These are phyloP conservation scores for Atlantisia rogersi DNA, from an alignment of 2,113 vertebrate species.

Conservation along the genomic window DNA sequence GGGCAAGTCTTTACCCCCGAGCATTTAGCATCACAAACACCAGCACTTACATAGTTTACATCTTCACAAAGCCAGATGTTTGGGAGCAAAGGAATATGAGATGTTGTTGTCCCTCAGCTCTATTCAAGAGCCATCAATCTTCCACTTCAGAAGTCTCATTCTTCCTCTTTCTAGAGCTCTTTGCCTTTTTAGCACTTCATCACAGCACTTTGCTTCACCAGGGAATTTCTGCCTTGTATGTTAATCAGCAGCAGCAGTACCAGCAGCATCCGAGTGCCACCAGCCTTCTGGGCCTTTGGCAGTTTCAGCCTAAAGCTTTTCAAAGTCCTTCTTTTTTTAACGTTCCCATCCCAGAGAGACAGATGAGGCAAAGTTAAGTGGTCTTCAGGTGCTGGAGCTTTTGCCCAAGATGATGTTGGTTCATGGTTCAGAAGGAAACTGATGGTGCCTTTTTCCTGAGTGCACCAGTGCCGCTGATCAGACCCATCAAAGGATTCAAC, in stretches of 20 bases:
- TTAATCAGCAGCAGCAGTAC: neutral
- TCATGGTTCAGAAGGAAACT: neutral
- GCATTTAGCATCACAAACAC: constrained; percentile 31
- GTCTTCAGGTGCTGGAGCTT: neutral
- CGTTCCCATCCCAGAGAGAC: neutral
- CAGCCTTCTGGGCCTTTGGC: neutral
- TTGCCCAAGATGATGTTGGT: neutral
- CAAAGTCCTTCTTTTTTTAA: neutral
- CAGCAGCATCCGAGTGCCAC: neutral
- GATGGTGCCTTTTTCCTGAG: neutral
- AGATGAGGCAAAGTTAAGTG: neutral
- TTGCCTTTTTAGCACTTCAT: constrained; percentile 25
- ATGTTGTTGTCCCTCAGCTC: constrained; percentile 12
- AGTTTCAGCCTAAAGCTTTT: neutral
- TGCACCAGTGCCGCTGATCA: fast-evolving
- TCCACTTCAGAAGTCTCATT: constrained; percentile 40
- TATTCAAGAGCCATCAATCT: constrained; percentile 41
- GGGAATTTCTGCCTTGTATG: neutral
- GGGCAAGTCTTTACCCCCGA: neutral
- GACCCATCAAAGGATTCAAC: neutral
- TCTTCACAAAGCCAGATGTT: constrained; percentile 54
- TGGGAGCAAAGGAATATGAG: constrained; percentile 18
- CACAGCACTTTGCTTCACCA: neutral
- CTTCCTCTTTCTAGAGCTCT: constrained; percentile 43
- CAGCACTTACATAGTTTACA: neutral